These are phyloP conservation scores for Eueides isabella DNA, from an alignment of 1,140 invertebrate species.

Conservation along the genomic window DNA sequence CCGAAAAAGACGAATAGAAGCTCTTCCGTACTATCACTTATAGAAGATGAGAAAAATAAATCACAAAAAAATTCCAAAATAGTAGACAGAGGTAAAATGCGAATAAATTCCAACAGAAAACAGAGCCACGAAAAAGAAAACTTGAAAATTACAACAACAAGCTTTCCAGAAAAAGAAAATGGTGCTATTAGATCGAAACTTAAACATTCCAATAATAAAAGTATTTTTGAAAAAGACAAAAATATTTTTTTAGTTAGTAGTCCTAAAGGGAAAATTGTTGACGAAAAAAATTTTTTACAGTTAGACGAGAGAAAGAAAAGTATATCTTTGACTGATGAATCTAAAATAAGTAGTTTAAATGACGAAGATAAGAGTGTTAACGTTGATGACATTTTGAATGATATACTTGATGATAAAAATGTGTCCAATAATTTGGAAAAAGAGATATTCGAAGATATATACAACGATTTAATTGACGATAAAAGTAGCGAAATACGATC, in stretches of 20 bases:
- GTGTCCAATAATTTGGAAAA: slow-evolving; percentile 61
- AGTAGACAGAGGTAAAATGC: slow-evolving; percentile 74
- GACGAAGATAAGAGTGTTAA: slow-evolving; percentile 56
- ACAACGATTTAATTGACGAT: slow-evolving; percentile 57
- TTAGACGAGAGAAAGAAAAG: slow-evolving; percentile 55
- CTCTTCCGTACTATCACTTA: slow-evolving; percentile 67
- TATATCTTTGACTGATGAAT: slow-evolving; percentile 55
- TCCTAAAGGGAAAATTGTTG: slow-evolving; percentile 67
- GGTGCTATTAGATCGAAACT: slow-evolving; percentile 80
- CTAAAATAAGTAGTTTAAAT: slow-evolving; percentile 57
- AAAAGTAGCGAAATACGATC: slow-evolving; percentile 47
- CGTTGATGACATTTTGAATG: slow-evolving; percentile 68
- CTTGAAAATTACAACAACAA: slow-evolving; percentile 58
- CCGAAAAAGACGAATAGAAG: slow-evolving; percentile 71
- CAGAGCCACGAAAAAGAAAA: slow-evolving; percentile 75
- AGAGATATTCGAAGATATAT: slow-evolving; percentile 69
- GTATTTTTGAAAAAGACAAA: slow-evolving; percentile 79
- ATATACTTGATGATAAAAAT: slow-evolving; percentile 61
- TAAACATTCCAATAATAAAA: slow-evolving; percentile 79
- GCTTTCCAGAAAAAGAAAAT: slow-evolving; percentile 67
- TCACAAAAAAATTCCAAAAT: slow-evolving; percentile 65
- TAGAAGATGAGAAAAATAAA: slow-evolving; percentile 70
- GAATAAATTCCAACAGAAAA: slow-evolving; percentile 52
- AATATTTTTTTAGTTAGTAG: slow-evolving; percentile 71
- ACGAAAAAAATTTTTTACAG: slow-evolving; percentile 60